phyloP scores from a whole-genome alignment of 1,140 invertebrate species.

The Babylonia areolata region DNA sequence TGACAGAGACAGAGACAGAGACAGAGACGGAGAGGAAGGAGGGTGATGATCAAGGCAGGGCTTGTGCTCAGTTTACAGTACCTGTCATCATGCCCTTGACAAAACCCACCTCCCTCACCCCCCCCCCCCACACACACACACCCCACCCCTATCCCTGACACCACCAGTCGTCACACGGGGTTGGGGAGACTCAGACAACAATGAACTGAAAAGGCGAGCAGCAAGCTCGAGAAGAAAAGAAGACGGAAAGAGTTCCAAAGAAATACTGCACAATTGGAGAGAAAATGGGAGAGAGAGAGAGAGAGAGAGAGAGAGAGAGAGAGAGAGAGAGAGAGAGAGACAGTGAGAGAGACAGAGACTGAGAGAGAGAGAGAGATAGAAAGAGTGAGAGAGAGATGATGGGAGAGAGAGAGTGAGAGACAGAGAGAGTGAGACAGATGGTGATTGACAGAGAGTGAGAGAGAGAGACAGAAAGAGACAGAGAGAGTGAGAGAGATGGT shows the following conservation, averaged over 20 bases:
- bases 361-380: no score
- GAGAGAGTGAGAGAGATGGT: background rate
- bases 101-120: no score
- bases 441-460: background rate
- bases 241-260: background rate
- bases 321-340: background rate
- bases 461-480: background rate
- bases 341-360: background rate
- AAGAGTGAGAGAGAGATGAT: no score
- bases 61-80: no score
- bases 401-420: no score
- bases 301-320: background rate
- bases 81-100: no score
- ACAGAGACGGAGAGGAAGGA: background rate
- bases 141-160: no score
- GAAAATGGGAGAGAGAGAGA: background rate
- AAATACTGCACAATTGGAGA: background rate
- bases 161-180: no score
- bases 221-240: background rate
- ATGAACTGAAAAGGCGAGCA: background rate
- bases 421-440: background rate
- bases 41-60: background rate
- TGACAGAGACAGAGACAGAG: background rate
- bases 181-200: background rate
- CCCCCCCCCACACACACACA: no score